These are phyloP conservation scores for Tyrophagus putrescentiae DNA, from an alignment of 1,140 invertebrate genomes.

Conservation along the genomic window DNA sequence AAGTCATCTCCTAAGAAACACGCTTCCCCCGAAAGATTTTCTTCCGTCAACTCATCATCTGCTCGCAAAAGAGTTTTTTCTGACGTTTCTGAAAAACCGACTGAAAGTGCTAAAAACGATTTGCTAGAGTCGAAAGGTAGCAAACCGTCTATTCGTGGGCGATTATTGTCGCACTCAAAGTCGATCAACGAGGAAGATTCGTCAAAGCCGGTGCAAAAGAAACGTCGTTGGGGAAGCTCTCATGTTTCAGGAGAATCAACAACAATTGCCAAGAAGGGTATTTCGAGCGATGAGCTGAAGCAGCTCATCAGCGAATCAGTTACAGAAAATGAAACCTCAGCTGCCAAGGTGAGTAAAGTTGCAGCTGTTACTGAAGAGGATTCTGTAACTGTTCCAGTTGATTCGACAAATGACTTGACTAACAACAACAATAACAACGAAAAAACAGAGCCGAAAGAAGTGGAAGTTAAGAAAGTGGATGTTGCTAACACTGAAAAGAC, in stretches of 20 bases:
- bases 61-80: no score
- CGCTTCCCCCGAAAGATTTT: no score
- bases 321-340: not conserved
- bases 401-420: not conserved
- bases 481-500: not conserved
- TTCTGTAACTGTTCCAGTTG: not conserved
- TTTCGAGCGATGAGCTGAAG: conserved; percentile 19
- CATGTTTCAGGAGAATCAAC: conserved; percentile 1
- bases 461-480: conserved; percentile 2
- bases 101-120: not conserved
- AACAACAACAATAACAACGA: not conserved
- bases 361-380: conserved; percentile 13
- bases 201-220: not conserved
- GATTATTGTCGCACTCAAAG: not conserved
- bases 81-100: no score
- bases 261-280: conserved; percentile 8
- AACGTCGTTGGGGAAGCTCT: conserved; percentile 11
- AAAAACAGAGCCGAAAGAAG: not conserved
- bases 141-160: conserved; percentile 1
- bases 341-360: conserved; percentile 18
- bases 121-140: conserved; percentile 29
- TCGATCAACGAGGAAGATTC: not conserved
- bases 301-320: conserved; percentile 13
- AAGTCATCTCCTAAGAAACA: no score
- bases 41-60: no score